These are phyloP conservation scores for Galaxea fascicularis DNA, from an alignment of 92 coral and sea anemone genomes.

Conservation along the genomic window DNA sequence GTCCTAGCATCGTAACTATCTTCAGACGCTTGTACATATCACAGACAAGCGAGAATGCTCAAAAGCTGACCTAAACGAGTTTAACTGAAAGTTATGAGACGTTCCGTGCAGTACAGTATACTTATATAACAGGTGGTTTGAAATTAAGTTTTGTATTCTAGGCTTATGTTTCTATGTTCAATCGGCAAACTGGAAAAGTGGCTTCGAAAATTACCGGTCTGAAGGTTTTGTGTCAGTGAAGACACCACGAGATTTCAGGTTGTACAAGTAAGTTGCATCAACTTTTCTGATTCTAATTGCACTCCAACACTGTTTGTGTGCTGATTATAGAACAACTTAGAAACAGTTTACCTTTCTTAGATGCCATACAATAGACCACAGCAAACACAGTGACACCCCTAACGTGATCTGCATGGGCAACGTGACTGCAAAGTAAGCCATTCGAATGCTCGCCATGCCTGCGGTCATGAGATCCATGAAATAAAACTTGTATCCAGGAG, in stretches of 20 bases:
- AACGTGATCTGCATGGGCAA: conserved; percentile 91
- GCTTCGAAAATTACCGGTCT: too few species aligned
- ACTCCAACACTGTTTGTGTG: not conserved
- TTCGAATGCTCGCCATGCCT: conserved; percentile 49
- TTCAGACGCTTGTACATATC: not conserved
- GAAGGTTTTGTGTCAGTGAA: too few species aligned
- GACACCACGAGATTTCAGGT: too few species aligned
- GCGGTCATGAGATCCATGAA: conserved; percentile 85
- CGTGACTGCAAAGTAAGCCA: conserved; percentile 79
- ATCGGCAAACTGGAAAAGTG: too few species aligned
- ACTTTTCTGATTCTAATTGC: too few species aligned
- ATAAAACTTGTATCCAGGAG: conserved; percentile 81
- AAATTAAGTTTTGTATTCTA: too few species aligned
- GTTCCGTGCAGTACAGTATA: too few species aligned
- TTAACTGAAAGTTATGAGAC: too few species aligned
- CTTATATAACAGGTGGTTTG: too few species aligned
- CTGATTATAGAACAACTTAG: not conserved
- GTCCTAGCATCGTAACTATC: too few species aligned
- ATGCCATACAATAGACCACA: conserved; percentile 90
- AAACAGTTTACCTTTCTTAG: conserved; percentile 73
- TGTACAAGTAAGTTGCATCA: too few species aligned
- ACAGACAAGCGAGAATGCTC: not conserved
- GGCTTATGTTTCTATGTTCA: too few species aligned
- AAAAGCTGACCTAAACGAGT: not conserved
- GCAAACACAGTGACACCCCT: conserved; percentile 81